Evolutionary conservation across 1,140 invertebrate genomes (phyloP).

Genomic region (Drosophila watanabei): DNA sequence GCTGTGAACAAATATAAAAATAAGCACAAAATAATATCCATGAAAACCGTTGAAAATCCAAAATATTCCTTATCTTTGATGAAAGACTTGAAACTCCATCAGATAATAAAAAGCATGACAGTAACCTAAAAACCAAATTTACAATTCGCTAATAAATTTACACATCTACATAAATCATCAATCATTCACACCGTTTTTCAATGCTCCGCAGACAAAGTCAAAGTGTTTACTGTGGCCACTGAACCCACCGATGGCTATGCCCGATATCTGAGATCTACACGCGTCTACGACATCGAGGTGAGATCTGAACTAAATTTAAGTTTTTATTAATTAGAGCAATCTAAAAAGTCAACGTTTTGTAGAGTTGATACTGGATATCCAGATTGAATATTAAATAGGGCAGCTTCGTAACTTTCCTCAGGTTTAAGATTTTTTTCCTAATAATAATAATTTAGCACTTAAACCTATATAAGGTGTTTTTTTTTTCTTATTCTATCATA

Average conservation of each 20-base stretch:
- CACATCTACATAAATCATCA: not conserved
- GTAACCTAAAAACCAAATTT: not conserved
- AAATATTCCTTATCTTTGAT: not conserved
- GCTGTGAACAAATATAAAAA: not conserved
- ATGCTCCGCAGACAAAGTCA: conserved; percentile 62
- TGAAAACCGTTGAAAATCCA: not conserved
- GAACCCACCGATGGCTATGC: conserved; percentile 96
- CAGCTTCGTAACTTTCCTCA: not conserved
- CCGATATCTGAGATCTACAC: conserved; percentile 92
- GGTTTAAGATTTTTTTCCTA: not conserved
- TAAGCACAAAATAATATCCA: not conserved
- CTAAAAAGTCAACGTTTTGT: not conserved
- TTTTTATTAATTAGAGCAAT: conserved; percentile 10
- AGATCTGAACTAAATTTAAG: conserved; percentile 30
- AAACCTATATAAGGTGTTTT: not conserved
- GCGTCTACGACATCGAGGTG: conserved; percentile 90
- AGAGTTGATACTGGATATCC: conserved; percentile 11
- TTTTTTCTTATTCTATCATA: too few relatives aligned
- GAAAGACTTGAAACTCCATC: not conserved
- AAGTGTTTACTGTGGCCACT: conserved; percentile 95
- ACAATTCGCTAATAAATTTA: not conserved
- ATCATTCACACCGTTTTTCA: conserved; percentile 1
- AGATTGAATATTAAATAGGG: not conserved
- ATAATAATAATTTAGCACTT: not conserved
- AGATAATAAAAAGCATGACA: not conserved